Conservation (phyloP, 2,888 invertebrate genomes). For the Trichopoda pennipes region DNA sequence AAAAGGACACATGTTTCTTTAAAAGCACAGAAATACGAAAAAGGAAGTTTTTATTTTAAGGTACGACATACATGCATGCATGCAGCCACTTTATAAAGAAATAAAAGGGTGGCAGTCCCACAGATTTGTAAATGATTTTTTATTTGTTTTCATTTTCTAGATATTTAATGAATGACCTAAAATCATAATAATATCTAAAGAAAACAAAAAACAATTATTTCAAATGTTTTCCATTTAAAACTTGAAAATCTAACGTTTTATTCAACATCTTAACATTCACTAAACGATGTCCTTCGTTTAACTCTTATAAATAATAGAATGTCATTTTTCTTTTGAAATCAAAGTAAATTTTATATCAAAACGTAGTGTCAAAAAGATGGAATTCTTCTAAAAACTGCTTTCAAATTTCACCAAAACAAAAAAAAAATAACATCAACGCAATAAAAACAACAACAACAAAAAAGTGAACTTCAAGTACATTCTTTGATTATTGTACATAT, state of each 20-base stretch:
- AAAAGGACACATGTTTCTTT: too few species aligned
- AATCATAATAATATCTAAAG: background rate
- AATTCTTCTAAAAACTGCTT: constrained; percentile 49
- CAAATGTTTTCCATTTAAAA: background rate
- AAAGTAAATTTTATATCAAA: constrained; percentile 40
- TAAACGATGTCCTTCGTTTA: constrained; percentile 20
- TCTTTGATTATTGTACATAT: constrained; percentile 65
- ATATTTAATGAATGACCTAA: background rate
- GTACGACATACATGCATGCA: too few species aligned
- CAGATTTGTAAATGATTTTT: too few species aligned
- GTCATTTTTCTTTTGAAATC: background rate
- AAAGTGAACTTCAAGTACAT: constrained; percentile 65
- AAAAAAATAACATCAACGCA: constrained; percentile 11
- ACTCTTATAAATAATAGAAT: constrained; percentile 17
- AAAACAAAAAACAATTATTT: background rate
- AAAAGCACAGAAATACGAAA: too few species aligned
- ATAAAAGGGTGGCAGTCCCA: too few species aligned
- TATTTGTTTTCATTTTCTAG: too few species aligned
- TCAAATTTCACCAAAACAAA: constrained; percentile 27
- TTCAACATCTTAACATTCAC: background rate
- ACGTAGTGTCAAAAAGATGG: constrained; percentile 8
- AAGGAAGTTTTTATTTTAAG: too few species aligned
- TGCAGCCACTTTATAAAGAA: too few species aligned
- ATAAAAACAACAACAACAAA: constrained; percentile 37
- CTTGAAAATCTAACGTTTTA: background rate